phyloP scores from a whole-genome alignment of 2,113 vertebrate species.

The Tachuris rubrigastra region DNA sequence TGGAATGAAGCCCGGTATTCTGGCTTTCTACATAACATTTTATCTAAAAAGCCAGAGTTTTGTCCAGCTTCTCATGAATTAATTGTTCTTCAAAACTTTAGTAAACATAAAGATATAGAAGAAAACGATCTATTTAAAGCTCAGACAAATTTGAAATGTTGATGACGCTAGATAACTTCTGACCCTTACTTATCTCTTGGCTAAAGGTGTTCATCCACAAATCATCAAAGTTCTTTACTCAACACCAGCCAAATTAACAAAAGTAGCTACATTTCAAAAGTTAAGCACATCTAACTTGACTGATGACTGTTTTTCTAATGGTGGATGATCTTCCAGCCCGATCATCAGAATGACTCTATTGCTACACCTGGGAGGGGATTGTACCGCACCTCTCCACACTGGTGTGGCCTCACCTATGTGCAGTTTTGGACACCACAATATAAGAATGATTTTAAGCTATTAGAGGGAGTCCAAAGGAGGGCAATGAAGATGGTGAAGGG shows the following conservation, averaged over 20 bases:
- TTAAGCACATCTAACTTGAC: background rate
- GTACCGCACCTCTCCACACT: background rate
- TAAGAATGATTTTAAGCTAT: background rate
- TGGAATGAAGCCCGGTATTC: background rate
- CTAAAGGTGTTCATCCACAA: background rate
- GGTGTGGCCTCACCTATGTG: rapidly evolving
- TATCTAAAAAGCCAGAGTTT: background rate
- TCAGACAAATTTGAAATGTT: background rate
- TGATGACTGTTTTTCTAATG: background rate
- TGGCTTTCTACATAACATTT: background rate
- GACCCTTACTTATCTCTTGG: background rate
- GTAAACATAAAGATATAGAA: background rate
- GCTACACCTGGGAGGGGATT: background rate
- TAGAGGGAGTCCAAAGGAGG: too few species aligned
- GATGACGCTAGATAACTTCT: background rate
- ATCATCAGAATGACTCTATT: background rate
- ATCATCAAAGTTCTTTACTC: background rate
- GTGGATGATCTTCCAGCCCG: background rate
- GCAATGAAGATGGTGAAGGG: background rate
- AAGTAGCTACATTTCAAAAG: background rate
- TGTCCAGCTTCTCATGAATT: background rate
- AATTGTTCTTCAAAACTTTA: background rate
- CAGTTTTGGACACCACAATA: background rate
- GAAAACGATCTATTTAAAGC: background rate
- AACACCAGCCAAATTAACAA: background rate